Evolutionary conservation across 2,113 vertebrate species (phyloP), one percentile per base, ranked within the genome.

Genomic region (Otus sunia): DNA sequence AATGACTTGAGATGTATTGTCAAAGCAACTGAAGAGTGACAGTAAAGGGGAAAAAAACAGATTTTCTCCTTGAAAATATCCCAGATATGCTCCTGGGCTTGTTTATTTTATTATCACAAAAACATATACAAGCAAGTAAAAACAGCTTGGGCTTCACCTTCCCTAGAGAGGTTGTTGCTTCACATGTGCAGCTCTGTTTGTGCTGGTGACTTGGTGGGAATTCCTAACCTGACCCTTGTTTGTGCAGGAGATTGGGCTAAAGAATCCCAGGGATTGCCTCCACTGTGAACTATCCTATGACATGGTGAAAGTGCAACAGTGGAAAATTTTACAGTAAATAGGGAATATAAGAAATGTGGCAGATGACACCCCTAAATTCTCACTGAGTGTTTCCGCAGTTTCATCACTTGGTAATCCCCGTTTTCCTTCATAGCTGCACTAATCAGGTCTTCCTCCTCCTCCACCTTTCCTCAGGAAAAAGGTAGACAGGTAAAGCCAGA

Each of bases 141-240:
- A 64, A 14, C 32, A 78, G 15, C 4, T 12, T 47, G 18, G 21
- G 15, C 21, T 73, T 56, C 19, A 29, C 8, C 10, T 69, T 60
- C 16, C 15, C 10, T 36, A 27, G 30, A 62, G 11, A 52, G 11
- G 13, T 32, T 10, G 9, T 15, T 72, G 6, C 26, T 84, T 79
- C 58, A 63, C 12, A 52, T 7, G 32, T 0, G 3, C 2, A 41
- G 11, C 5, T 66, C 47, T 29, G 2, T 53, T 66, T 71, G 16
- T 55, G 14, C 11, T 5, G 0, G 32, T 34, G 47, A 32, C 5
- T 50, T 36, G 19, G 12, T 63, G 43, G 27, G 9, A 75, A 75
- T 30, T 79, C 20, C 30, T 39, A 6, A 8, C 47, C 29, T 34
- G 50, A 43, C 3, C 4, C 4, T 0, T 0, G 0, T 82, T 82